A percentile compares a stretch with the other conserved stretches of the same genome.
phyloP scores from a whole-genome alignment of 1,140 invertebrate species.

The Listronotus oregonensis region DNA sequence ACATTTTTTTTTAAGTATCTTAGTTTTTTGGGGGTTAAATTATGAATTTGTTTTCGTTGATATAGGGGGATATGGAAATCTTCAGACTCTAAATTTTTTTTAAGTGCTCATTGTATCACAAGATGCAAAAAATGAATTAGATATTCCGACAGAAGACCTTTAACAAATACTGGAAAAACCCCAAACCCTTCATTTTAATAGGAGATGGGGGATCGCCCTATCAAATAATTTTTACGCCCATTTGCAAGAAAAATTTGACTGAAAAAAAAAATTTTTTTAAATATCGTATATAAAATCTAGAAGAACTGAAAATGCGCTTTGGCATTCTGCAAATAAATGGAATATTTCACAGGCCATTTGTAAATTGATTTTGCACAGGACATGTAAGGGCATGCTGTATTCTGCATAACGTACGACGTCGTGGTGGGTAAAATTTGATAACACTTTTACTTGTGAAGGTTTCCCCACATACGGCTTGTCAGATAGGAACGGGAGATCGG shows the following conservation, averaged over 20 bases:
- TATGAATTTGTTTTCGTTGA: slow-evolving; percentile 43
- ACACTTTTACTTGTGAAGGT: too few relatives aligned
- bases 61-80: slow-evolving; percentile 54
- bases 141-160: slow-evolving; percentile 41
- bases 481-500: too few relatives aligned
- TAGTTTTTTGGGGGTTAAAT: background rate
- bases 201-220: slow-evolving; percentile 52
- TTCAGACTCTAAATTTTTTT: too few relatives aligned
- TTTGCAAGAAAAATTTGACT: slow-evolving; percentile 36
- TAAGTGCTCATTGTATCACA: slow-evolving; percentile 2
- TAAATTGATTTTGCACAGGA: slow-evolving; percentile 41
- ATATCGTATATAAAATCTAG: slow-evolving; percentile 54
- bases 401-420: slow-evolving; percentile 52
- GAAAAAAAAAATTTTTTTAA: slow-evolving; percentile 55
- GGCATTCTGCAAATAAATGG: too few relatives aligned
- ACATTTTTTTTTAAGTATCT: slow-evolving; percentile 42
- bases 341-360: too few relatives aligned
- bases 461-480: too few relatives aligned
- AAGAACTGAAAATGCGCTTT: slow-evolving; percentile 55
- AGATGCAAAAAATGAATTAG: slow-evolving; percentile 40
- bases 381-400: slow-evolving; percentile 53
- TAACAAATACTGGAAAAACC: slow-evolving; percentile 36
- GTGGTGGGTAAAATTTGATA: slow-evolving; percentile 51
- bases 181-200: too few relatives aligned
- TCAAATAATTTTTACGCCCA: background rate